Evolutionary conservation across 2,888 invertebrate species (phyloP).

Genomic region (Chesias legatella): DNA sequence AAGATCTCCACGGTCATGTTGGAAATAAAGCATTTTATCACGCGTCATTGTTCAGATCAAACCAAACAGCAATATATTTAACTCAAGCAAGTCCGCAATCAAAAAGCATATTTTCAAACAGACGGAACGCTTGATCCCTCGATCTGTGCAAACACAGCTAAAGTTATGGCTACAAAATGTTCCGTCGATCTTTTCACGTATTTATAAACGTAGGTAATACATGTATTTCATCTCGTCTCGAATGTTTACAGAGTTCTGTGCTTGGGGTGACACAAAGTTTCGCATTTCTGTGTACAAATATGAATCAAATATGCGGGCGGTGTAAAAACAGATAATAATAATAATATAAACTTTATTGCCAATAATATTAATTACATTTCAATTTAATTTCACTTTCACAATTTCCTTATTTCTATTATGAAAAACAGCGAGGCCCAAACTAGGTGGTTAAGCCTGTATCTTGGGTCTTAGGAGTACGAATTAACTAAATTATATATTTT

Average conservation of each 20-base stretch:
- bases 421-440: too few species aligned
- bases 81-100: constrained; percentile 19
- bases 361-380: too few species aligned
- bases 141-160: constrained; percentile 23
- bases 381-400: too few species aligned
- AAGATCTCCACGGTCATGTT: too few species aligned
- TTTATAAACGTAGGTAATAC: constrained; percentile 24
- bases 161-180: constrained; percentile 23
- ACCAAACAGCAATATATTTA: constrained; percentile 12
- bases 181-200: constrained; percentile 26
- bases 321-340: too few species aligned
- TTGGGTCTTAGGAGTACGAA: too few species aligned
- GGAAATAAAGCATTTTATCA: too few species aligned
- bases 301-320: constrained; percentile 8
- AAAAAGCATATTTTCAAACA: constrained; percentile 25
- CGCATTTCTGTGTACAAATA: constrained; percentile 13
- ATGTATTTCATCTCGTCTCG: constrained; percentile 40
- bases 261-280: constrained; percentile 29
- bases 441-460: too few species aligned
- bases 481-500: too few species aligned
- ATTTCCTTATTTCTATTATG: too few species aligned
- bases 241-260: constrained; percentile 62
- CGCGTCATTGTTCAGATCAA: constrained; percentile 21
- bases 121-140: constrained; percentile 22
- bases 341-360: too few species aligned